Base-by-base conservation (phyloP, 2,113 vertebrate genomes). In the Coturnix japonica region DNA sequence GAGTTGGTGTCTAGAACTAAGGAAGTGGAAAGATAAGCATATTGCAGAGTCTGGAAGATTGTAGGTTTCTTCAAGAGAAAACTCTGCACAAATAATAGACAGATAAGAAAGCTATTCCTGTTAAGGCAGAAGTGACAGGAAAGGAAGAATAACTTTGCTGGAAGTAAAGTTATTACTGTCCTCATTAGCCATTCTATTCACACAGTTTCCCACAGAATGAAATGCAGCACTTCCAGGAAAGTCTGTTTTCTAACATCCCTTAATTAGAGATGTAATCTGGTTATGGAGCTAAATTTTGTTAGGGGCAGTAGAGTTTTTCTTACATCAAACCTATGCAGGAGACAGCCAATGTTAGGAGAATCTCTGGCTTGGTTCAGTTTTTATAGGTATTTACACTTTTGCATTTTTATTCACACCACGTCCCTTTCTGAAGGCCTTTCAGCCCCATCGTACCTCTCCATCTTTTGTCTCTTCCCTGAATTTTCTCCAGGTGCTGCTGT, bases 21-120 rank as follows among this genome's bases (percentile, higher is more conserved):
- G 64, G 31, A 70, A 46, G 31, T 85, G 79, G 61, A 86, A 81
- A 63, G 13, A 85, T 66, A 75, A 23, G 72, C 11, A 2, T 18
- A 9, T 81, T 59, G 23, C 3, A 2, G 31, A 67, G 28, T 67
- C 81, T 61, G 43, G 75, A 37, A 90, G 46, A 35, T 35, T 91
- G 64, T n/a, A 69, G 44, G 64, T 82, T 92, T 89, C 60, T 53
- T 64, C 25, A 2, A n/a, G 70, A 80, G 84, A 95, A 88, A 87
- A 93, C 57, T 33, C 67, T 54, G 9, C 17, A 19, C 43, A 80
- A 95, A 79, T 92, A 71, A 80, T 9, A 78, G 75, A 69, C 57
- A 81, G 94, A 92, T 95, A 63, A 93, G 64, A 77, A 87, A 80
- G 79, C 91, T 74, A 85, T 77, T 95, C 79, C 77, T 81, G 14